Conservation (phyloP, 2,888 invertebrate species). For the Psococerastis gibbosa region DNA sequence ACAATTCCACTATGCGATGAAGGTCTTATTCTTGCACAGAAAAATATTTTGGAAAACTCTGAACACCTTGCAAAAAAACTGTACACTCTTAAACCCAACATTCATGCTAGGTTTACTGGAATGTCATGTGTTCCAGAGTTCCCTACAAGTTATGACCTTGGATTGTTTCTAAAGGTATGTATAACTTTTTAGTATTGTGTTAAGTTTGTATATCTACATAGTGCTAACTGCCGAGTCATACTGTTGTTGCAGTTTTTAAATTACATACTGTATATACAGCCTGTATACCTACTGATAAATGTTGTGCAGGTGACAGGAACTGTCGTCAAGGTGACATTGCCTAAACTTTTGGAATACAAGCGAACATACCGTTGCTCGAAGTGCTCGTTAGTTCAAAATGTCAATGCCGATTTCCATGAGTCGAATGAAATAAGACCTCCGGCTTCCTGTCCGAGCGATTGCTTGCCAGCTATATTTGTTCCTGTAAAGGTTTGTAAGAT, state of each 20-base stretch:
- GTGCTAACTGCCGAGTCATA: no score
- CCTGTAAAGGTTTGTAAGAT: slow-evolving; percentile 16
- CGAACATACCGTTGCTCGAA: slow-evolving; percentile 55
- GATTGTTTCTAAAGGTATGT: slow-evolving; percentile 50
- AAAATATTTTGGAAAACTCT: slow-evolving; percentile 29
- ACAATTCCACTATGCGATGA: slow-evolving; percentile 43
- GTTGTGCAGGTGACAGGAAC: slow-evolving; percentile 53
- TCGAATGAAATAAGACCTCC: slow-evolving; percentile 37
- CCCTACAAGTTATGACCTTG: slow-evolving; percentile 50
- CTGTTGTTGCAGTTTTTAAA: no score
- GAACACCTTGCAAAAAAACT: slow-evolving; percentile 24
- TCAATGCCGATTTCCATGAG: slow-evolving; percentile 46
- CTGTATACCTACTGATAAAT: no score
- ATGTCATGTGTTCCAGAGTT: slow-evolving; percentile 53
- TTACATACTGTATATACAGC: no score
- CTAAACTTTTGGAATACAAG: slow-evolving; percentile 57
- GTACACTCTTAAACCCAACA: slow-evolving; percentile 32
- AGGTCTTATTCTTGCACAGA: slow-evolving; percentile 39
- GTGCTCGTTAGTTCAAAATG: slow-evolving; percentile 45
- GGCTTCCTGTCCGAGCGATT: slow-evolving; percentile 33
- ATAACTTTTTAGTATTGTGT: no score
- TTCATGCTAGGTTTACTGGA: slow-evolving; percentile 41
- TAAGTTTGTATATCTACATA: no score
- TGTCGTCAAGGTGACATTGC: slow-evolving; percentile 52
- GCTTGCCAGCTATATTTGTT: slow-evolving; percentile 34